Conservation (phyloP, 2,797 vertebrate genomes). For the Chromobotia macracanthus region DNA sequence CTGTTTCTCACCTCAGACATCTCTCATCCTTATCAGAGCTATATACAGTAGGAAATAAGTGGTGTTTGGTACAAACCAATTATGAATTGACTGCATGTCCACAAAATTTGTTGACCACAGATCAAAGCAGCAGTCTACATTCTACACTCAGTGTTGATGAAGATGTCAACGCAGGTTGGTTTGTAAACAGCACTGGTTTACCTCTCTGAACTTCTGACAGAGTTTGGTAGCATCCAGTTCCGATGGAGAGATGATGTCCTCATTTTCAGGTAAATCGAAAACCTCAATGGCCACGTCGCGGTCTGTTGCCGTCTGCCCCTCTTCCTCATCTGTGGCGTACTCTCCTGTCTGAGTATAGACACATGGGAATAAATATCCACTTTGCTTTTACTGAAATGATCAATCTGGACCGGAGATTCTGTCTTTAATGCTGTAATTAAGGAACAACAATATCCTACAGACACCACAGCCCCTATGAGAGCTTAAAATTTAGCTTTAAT, state of each 20-base stretch:
- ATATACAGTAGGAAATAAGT: background rate
- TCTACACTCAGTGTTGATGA: background rate
- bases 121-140: background rate
- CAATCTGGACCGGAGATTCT: background rate
- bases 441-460: no score
- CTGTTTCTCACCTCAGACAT: background rate
- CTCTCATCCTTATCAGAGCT: background rate
- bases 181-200: constrained; percentile 61
- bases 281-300: constrained; percentile 93
- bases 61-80: background rate
- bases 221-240: constrained; percentile 92
- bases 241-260: constrained; percentile 91
- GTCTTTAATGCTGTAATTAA: background rate
- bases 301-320: constrained; percentile 78
- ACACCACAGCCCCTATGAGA: no score
- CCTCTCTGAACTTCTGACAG: constrained; percentile 98
- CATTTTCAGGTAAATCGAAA: constrained; percentile 93
- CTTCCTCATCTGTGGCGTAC: constrained; percentile 94
- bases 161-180: background rate
- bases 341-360: constrained; percentile 87
- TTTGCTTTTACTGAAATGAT: constrained; percentile 18
- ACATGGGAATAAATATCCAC: constrained; percentile 18
- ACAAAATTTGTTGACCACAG: no score
- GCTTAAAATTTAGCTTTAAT: no score
- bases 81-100: no score